A percentile compares a stretch with the other conserved stretches of the same genome.
phyloP scores from a whole-genome alignment of 1,140 invertebrate genomes.

The Drosophila parabipectinata region DNA sequence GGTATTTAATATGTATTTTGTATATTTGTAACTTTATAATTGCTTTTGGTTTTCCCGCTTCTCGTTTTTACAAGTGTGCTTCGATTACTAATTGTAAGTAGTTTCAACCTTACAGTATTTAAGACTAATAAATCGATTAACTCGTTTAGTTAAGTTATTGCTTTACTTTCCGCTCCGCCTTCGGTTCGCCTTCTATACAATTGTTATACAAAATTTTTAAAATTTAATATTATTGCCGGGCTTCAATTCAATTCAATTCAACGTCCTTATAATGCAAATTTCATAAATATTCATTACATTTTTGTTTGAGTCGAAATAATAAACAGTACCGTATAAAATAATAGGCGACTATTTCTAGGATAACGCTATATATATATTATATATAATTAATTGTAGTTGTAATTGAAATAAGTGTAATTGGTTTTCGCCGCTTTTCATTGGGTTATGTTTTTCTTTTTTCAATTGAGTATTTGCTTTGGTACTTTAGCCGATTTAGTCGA shows the following conservation, averaged over 20 bases:
- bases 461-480: conserved; percentile 84
- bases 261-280: conserved; percentile 51
- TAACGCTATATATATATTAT: conserved; percentile 52
- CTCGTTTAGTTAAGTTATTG: conserved; percentile 71
- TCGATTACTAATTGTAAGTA: conserved; percentile 71
- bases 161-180: conserved; percentile 59
- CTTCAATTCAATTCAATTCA: conserved; percentile 65
- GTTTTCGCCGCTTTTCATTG: conserved; percentile 51
- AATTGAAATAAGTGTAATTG: conserved; percentile 74
- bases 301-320: conserved; percentile 21
- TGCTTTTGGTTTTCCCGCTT: conserved; percentile 18
- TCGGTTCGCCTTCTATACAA: conserved; percentile 51
- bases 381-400: conserved; percentile 57
- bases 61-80: conserved; percentile 61
- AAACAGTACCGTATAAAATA: conserved; percentile 50
- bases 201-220: conserved; percentile 81
- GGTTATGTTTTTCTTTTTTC: conserved; percentile 42
- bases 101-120: conserved; percentile 72
- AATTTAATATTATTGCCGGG: conserved; percentile 80
- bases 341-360: conserved; percentile 61
- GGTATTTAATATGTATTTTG: conserved; percentile 47
- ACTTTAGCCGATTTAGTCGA: conserved; percentile 84
- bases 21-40: conserved; percentile 73
- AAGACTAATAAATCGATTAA: conserved; percentile 77
- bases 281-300: conserved; percentile 51